Evolutionary conservation across 2,113 vertebrate genomes (phyloP), one percentile per base, ranked within the genome.

Genomic region (Hydrochoerus hydrochaeris): DNA sequence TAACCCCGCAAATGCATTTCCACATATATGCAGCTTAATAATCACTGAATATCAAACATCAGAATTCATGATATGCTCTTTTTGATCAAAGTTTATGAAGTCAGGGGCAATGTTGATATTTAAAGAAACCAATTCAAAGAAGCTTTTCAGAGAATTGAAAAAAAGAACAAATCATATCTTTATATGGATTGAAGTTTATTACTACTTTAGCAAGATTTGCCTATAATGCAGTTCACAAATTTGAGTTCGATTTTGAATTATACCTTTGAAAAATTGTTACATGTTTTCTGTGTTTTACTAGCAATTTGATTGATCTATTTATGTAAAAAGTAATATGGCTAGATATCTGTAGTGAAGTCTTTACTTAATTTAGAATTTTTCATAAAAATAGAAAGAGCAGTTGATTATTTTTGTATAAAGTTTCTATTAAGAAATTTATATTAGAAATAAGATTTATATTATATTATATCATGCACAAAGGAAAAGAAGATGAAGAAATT

Each of bases 1-100:
- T 62, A 95, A 95, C 83, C 82, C 97, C 85, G 90, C 85, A 96
- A 92, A 71, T 84, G 3, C 65, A 96, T 96, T 95, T 94, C 77
- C 91, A 89, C 81, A 71, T 95, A 96, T 87, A 84, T 78, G 13
- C 60, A 65, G 57, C 96, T 90, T 69, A 83, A 73, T 81, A 90
- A 93, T 90, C 77, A 90, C 46, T 69, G 69, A 88, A 65, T 93
- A 92, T 88, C 71, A 96, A 95, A 95, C 41, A 62, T 95, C 82
- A 97, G 83, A 94, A 97, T 35, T 88, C 88, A 44, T 49, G 62
- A 82, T 60, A 57, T 86, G 32, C 85, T 92, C 52, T n/a, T 44
- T 84, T 93, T 95, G 30, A 20, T 69, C 90, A 62, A 89, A 57
- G 49, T 7, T 92, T 83, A n/a, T 77, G 57, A 94, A 63, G 52